These are phyloP conservation scores for Porites divaricata DNA, from an alignment of 92 coral and sea anemone species.

Conservation along the genomic window DNA sequence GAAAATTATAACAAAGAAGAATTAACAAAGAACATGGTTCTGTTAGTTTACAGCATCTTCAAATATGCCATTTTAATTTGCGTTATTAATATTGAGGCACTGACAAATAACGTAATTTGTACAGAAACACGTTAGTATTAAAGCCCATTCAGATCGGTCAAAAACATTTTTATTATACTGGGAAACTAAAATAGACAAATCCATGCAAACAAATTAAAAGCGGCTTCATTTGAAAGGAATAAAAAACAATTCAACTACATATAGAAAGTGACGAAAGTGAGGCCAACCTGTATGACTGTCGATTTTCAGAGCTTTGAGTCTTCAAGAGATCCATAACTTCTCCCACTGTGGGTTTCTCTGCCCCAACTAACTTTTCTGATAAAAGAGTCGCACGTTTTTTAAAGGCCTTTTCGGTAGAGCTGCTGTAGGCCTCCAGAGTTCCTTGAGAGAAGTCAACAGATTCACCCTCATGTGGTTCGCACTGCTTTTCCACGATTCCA, in stretches of 20 bases:
- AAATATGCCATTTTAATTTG: too few species aligned
- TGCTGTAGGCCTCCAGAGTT: not conserved
- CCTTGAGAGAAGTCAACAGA: not conserved
- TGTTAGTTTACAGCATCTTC: too few species aligned
- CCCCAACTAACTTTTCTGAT: not conserved
- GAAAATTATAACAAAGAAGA: too few species aligned
- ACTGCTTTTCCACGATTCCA: not conserved
- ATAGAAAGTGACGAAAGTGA: too few species aligned
- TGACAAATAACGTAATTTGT: too few species aligned
- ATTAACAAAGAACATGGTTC: too few species aligned
- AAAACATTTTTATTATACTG: too few species aligned
- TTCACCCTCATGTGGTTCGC: not conserved
- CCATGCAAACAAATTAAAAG: not conserved
- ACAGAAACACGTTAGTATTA: too few species aligned
- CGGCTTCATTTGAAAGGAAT: not conserved
- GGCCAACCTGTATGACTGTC: slow-evolving; percentile 2
- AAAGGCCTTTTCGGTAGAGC: not conserved
- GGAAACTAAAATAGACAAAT: too few species aligned
- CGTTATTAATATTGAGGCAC: too few species aligned
- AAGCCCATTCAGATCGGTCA: too few species aligned
- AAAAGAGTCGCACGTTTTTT: not conserved
- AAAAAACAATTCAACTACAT: not conserved
- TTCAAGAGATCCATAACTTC: slow-evolving; percentile 21
- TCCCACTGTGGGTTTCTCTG: not conserved
- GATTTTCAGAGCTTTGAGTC: not conserved